Conservation (phyloP, 2,888 invertebrate species). For the Chrysodeixis includens region DNA sequence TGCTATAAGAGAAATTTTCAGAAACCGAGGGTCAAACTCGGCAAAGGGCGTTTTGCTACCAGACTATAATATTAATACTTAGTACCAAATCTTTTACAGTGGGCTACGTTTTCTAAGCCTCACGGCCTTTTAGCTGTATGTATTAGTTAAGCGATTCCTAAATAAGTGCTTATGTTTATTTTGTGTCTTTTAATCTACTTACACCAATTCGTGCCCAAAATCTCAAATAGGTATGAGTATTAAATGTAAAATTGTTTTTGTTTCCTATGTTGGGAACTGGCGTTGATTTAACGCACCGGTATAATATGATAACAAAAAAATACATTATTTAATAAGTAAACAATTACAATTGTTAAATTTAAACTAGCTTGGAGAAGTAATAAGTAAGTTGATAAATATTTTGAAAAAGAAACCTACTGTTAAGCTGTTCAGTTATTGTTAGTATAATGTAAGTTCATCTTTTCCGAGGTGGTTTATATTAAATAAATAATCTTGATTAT, state of each 20-base stretch:
- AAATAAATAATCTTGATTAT: slow-evolving; percentile 48
- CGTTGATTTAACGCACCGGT: background rate
- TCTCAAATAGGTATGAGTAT: background rate
- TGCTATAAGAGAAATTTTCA: too few relatives aligned
- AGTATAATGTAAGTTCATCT: slow-evolving; percentile 36
- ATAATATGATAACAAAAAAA: background rate
- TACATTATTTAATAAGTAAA: background rate
- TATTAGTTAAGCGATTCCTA: background rate
- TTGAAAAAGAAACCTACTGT: slow-evolving; percentile 24
- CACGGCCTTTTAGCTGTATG: background rate
- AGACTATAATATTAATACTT: too few relatives aligned
- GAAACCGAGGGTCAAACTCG: too few relatives aligned
- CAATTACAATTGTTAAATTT: background rate
- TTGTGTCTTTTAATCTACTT: background rate
- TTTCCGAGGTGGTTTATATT: slow-evolving; percentile 46
- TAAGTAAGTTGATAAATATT: slow-evolving; percentile 18
- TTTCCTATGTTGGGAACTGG: background rate
- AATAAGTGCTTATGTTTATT: background rate
- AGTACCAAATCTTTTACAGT: too few relatives aligned
- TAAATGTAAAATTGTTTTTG: background rate
- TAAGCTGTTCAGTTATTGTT: slow-evolving; percentile 43
- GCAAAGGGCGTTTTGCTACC: too few relatives aligned
- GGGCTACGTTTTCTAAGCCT: too few relatives aligned
- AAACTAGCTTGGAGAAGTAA: background rate
- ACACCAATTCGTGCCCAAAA: background rate